Evolutionary conservation across 2,797 vertebrate genomes (phyloP).

Genomic region (Sternarchorhynchus goeldii): DNA sequence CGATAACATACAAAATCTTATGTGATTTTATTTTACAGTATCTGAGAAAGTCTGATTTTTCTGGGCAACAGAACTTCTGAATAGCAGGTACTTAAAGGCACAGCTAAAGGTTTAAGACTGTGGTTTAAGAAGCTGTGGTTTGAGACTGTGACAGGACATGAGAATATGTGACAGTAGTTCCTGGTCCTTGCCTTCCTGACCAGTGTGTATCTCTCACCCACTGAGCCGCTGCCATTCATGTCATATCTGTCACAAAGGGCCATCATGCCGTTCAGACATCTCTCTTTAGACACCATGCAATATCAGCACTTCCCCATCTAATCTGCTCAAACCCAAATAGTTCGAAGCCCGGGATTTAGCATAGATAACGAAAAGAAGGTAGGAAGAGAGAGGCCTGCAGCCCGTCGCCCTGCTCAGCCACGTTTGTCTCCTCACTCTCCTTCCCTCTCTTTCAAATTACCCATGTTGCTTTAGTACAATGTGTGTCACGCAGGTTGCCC

Average conservation of each 20-base stretch:
- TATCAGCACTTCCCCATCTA: conserved; percentile 39
- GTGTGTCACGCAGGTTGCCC: conserved; percentile 80
- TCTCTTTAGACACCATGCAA: neutral
- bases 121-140: neutral
- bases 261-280: neutral
- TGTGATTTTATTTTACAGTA: too few relatives aligned
- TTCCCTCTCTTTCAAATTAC: conserved; percentile 49
- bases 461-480: conserved; percentile 77
- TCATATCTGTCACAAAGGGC: neutral
- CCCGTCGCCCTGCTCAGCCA: conserved; percentile 63
- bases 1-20: too few relatives aligned
- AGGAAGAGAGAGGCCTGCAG: conserved; percentile 66
- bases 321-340: conserved; percentile 48
- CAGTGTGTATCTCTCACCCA: neutral
- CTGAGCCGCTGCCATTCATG: neutral
- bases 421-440: conserved; percentile 46
- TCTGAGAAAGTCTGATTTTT: too few relatives aligned
- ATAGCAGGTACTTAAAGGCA: too few relatives aligned
- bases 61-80: too few relatives aligned
- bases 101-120: neutral
- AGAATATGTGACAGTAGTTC: neutral
- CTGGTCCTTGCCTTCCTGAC: neutral
- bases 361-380: conserved; percentile 51
- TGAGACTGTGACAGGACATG: neutral
- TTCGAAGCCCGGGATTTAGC: conserved; percentile 20